A percentile compares a stretch with the other conserved stretches of the same genome.
phyloP scores from a whole-genome alignment of 2,888 invertebrate genomes.

The Hirtodrosophila alboralis region DNA sequence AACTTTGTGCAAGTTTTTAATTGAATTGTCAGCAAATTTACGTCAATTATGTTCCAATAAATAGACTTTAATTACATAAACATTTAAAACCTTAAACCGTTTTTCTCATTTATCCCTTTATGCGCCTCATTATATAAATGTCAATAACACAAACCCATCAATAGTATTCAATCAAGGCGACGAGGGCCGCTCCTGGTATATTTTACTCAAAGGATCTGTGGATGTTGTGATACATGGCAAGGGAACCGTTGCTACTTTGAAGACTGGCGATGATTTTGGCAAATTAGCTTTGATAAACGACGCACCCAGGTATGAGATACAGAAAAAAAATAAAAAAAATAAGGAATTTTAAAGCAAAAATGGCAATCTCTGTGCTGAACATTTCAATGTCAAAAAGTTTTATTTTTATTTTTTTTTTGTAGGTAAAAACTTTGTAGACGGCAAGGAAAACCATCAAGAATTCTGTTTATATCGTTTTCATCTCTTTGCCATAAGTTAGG shows the following conservation, averaged over 20 bases:
- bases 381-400: conserved; percentile 12
- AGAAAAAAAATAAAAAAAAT: conserved; percentile 60
- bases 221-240: conserved; percentile 94
- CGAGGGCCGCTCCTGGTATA: conserved; percentile 93
- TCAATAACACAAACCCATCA: conserved; percentile 27
- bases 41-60: conserved; percentile 49
- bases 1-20: conserved; percentile 37
- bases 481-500: conserved; percentile 5
- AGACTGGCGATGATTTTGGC: conserved; percentile 94
- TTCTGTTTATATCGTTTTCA: conserved; percentile 40
- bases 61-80: neutral
- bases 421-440: conserved; percentile 37
- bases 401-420: conserved; percentile 4
- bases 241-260: conserved; percentile 91
- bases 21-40: conserved; percentile 27
- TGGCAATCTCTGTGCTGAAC: neutral
- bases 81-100: conserved; percentile 17
- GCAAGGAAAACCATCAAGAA: conserved; percentile 29
- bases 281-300: conserved; percentile 94
- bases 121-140: conserved; percentile 23
- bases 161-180: conserved; percentile 93
- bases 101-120: conserved; percentile 15
- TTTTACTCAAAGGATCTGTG: conserved; percentile 92
- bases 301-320: conserved; percentile 92
- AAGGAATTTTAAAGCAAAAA: neutral